These are phyloP conservation scores for Sinodicranocentrus sp. DNA, from an alignment of 2,888 invertebrate species.

Conservation along the genomic window DNA sequence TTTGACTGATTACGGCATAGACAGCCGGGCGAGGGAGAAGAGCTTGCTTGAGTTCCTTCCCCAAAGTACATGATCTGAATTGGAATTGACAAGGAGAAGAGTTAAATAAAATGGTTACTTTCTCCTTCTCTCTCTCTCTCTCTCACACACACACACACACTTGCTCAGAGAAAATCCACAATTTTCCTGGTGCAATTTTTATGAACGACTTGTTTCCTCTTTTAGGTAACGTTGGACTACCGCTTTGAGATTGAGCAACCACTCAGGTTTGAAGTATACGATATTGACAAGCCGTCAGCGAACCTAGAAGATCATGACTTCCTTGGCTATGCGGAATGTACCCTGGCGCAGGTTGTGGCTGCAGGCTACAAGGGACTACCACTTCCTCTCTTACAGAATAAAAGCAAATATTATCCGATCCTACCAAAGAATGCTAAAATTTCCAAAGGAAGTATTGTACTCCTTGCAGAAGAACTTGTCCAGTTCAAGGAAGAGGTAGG, in stretches of 20 bases:
- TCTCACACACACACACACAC: too few species aligned
- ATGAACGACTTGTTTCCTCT: background rate
- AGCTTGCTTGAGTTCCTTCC: slow-evolving; percentile 22
- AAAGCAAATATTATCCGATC: slow-evolving; percentile 74
- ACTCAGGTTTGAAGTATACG: slow-evolving; percentile 80
- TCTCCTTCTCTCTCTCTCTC: background rate
- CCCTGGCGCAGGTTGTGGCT: slow-evolving; percentile 79
- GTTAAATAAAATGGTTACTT: slow-evolving; percentile 14
- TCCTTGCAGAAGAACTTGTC: slow-evolving; percentile 74
- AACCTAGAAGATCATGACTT: slow-evolving; percentile 79
- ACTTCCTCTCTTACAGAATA: slow-evolving; percentile 70
- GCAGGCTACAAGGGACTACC: slow-evolving; percentile 66
- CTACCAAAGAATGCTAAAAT: slow-evolving; percentile 70
- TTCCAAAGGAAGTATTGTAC: slow-evolving; percentile 73
- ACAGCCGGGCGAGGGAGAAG: background rate
- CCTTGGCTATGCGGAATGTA: slow-evolving; percentile 80
- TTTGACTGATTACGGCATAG: slow-evolving; percentile 54
- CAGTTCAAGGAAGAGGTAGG: slow-evolving; percentile 75
- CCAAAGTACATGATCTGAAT: slow-evolving; percentile 36
- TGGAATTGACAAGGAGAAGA: slow-evolving; percentile 19
- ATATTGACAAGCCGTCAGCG: slow-evolving; percentile 77
- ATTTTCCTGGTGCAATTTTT: slow-evolving; percentile 10
- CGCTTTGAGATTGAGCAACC: slow-evolving; percentile 82
- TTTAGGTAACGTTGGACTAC: slow-evolving; percentile 80
- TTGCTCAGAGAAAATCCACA: slow-evolving; percentile 8